These are phyloP conservation scores for Machimus atricapillus DNA, from an alignment of 2,888 invertebrate genomes.

Conservation along the genomic window DNA sequence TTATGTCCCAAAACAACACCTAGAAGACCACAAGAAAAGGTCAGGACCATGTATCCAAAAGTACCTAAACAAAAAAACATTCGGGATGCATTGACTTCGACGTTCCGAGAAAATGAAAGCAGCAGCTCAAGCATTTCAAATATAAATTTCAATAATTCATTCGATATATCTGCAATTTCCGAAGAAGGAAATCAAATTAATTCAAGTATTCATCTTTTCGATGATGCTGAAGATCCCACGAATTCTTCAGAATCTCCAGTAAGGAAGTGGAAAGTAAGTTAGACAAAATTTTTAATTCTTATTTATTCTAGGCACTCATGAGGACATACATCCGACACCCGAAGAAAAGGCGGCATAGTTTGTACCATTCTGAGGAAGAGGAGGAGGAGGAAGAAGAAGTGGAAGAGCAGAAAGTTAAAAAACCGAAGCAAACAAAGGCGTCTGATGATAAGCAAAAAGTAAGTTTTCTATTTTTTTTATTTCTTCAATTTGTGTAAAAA, in stretches of 20 bases:
- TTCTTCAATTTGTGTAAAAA: background rate
- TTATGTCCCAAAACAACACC: background rate
- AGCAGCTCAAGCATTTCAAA: background rate
- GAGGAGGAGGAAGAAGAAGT: background rate
- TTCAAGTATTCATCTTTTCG: background rate
- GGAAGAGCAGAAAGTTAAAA: background rate
- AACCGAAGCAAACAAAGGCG: background rate
- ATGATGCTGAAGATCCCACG: background rate
- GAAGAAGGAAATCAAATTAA: background rate
- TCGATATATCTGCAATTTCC: background rate
- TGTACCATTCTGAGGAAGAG: background rate
- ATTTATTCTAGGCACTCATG: background rate
- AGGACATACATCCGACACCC: background rate
- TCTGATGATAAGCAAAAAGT: background rate
- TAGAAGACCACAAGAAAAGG: background rate
- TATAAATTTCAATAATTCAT: background rate
- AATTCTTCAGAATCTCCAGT: background rate
- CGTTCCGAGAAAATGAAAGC: background rate
- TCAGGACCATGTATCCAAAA: background rate
- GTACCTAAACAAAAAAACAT: background rate
- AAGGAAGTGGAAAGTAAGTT: background rate
- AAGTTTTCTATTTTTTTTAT: background rate
- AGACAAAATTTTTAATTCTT: background rate
- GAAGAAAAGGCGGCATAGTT: background rate
- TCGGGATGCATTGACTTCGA: background rate